Evolutionary conservation across 1,140 invertebrate species (phyloP), one percentile per base, ranked within the genome.

Genomic region (Caenorhabditis brenneri): DNA sequence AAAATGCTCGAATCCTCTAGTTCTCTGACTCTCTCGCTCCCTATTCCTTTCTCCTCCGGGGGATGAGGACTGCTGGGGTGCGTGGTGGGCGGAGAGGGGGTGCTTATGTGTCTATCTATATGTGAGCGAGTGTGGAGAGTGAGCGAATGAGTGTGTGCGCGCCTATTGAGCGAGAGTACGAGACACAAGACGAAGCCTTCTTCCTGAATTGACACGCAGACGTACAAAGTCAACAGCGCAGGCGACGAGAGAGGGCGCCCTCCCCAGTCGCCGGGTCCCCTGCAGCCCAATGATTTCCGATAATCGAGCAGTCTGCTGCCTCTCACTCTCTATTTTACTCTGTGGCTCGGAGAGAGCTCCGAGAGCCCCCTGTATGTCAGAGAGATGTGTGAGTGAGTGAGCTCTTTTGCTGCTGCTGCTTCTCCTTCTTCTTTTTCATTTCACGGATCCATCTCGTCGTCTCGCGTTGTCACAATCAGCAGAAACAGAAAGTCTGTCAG

Each of bases 211-310:
- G 29, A 65, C 10, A 65, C 58, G 36, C 36, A 74, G 36, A 74
- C 65, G 10, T 12, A 15, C 36, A 74, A 42, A 74, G 65, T 74
- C 65, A 74, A 74, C 36, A 74, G 22, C 65, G 36, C 33, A 42
- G 36, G 65, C 65, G 36, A 31, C n/a, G n/a, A 74, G 36, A 42
- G n/a, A 29, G 36, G 65, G 65, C 65, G 65, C 65, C 65, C 36
- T 74, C 36, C 65, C 65, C 24, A 74, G 65, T 74, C 33, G 33
- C n/a, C 65, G 65, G 65, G 65, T 74, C 65, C 65, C 65, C 65
- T 74, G 36, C 65, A 74, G 65, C 81, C 81, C 65, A 83, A 83
- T 83, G 83, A 84, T 84, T 84, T 84, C 78, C 74, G 36, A 82
- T 82, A 82, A 82, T 82, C 55, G 58, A 82, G 58, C 36, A 58